Percentiles rank a stretch among this genome's conserved stretches.
Evolutionary conservation across 2,113 vertebrate genomes (phyloP).

Genomic region (Megatriorchis doriae): DNA sequence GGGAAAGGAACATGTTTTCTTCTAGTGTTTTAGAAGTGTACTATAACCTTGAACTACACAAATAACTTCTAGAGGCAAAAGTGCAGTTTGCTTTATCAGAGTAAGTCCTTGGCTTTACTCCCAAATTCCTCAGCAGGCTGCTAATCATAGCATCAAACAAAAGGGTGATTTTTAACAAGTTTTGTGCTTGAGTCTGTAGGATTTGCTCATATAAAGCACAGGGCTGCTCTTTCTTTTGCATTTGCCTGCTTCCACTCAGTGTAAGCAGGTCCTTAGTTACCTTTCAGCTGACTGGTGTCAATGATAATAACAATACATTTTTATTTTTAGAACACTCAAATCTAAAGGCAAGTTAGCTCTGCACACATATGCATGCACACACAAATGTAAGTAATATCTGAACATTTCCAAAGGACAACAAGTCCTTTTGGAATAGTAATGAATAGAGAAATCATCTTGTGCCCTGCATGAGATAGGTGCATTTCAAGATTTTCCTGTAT

Average conservation of each 20-base stretch:
- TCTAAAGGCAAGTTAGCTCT: constrained; percentile 47
- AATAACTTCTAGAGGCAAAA: not conserved
- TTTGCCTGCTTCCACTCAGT: not conserved
- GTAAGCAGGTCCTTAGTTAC: constrained; percentile 20
- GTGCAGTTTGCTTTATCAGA: not conserved
- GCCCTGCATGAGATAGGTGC: constrained; percentile 70
- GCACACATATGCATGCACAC: not conserved
- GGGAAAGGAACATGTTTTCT: not conserved
- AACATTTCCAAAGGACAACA: constrained; percentile 63
- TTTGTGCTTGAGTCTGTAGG: not conserved
- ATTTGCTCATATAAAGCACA: not conserved
- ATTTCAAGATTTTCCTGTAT: constrained; percentile 65
- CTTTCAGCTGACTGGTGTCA: constrained; percentile 41
- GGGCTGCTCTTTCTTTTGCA: not conserved
- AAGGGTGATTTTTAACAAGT: constrained; percentile 38
- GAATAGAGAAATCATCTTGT: constrained; percentile 69
- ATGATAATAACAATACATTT: constrained; percentile 38
- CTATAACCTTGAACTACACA: not conserved
- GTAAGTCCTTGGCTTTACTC: not conserved
- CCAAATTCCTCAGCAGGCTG: not conserved
- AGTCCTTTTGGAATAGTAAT: constrained; percentile 68
- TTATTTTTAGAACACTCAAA: constrained; percentile 45
- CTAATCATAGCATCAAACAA: not conserved
- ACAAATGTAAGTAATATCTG: constrained; percentile 57
- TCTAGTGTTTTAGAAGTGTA: not conserved